phyloP scores from a whole-genome alignment of 2,888 invertebrate species.

The Xanthostigma xanthostigma region DNA sequence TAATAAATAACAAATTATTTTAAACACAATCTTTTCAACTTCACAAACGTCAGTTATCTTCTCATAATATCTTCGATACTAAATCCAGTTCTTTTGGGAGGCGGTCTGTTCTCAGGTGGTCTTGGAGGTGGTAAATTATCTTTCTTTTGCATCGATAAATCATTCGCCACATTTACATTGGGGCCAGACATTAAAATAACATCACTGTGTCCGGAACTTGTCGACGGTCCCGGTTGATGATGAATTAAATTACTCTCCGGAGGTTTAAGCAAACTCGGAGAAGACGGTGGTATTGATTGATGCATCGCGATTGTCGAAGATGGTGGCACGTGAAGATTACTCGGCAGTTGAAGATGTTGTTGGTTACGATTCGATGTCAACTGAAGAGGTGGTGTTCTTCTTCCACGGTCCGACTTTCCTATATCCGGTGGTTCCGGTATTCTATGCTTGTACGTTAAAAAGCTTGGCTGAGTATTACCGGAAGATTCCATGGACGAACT shows the following conservation, averaged over 20 bases:
- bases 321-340: not conserved
- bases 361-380: constrained; percentile 19
- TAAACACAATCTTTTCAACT: no score
- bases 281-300: constrained; percentile 25
- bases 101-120: constrained; percentile 41
- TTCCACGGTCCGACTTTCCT: constrained; percentile 14
- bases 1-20: no score
- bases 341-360: constrained; percentile 16
- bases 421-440: constrained; percentile 15
- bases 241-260: constrained; percentile 16
- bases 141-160: constrained; percentile 28
- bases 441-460: constrained; percentile 16
- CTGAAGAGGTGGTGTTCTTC: constrained; percentile 2
- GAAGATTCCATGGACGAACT: constrained; percentile 20
- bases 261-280: constrained; percentile 32
- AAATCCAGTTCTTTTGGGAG: constrained; percentile 62
- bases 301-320: constrained; percentile 20
- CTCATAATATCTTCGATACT: constrained; percentile 87
- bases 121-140: constrained; percentile 34
- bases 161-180: constrained; percentile 20
- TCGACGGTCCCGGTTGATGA: constrained; percentile 23
- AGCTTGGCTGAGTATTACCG: constrained; percentile 26
- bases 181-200: not conserved
- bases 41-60: constrained; percentile 33
- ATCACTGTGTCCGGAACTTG: constrained; percentile 7